phyloP scores from a whole-genome alignment of 2,113 vertebrate species.

The Mustelus asterias region DNA sequence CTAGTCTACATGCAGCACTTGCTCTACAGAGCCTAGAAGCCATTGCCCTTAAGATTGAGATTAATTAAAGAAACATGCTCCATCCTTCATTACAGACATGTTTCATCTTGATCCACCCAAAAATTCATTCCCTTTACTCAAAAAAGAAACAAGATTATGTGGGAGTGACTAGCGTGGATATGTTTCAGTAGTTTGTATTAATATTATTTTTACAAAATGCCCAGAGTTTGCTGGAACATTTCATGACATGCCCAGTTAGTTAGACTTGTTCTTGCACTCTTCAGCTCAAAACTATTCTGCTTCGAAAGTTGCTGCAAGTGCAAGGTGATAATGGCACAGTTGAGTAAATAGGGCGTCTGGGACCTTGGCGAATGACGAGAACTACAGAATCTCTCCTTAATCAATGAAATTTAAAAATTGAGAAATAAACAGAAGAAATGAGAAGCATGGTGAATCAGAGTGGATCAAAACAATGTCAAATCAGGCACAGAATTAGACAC shows the following conservation, averaged over 20 bases:
- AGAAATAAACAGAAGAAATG: background rate
- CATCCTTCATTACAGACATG: background rate
- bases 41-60: background rate
- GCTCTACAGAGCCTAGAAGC: background rate
- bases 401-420: background rate
- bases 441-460: background rate
- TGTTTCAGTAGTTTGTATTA: background rate
- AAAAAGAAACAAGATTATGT: background rate
- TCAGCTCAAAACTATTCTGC: background rate
- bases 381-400: background rate
- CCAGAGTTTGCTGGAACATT: background rate
- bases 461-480: background rate
- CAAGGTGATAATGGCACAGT: background rate
- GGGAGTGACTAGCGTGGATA: background rate
- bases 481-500: background rate
- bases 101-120: background rate
- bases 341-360: background rate
- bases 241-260: background rate
- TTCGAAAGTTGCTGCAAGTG: background rate
- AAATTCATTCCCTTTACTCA: background rate
- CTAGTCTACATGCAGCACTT: background rate
- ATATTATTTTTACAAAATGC: background rate
- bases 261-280: background rate
- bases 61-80: background rate
- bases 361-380: too few relatives aligned